Conservation (phyloP, 2,797 vertebrate species). For the Potorous gilbertii region DNA sequence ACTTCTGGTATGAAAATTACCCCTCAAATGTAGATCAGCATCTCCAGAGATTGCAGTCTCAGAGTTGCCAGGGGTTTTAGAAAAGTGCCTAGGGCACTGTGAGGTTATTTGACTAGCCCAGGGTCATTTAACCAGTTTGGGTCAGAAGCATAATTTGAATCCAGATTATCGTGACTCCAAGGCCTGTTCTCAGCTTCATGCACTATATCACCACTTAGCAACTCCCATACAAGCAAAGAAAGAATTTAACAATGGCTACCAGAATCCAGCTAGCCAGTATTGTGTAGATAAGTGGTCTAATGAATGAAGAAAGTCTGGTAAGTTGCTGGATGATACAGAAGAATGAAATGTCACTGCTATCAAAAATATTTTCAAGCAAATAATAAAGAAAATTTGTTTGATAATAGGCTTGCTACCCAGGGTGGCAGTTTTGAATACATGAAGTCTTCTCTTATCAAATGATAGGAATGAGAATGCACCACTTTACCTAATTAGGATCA, state of each 20-base stretch:
- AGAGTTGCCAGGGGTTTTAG: background rate
- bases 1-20: background rate
- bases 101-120: background rate
- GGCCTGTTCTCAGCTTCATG: background rate
- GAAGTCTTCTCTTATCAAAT: constrained; percentile 3
- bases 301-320: background rate
- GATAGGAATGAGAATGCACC: background rate
- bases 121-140: background rate
- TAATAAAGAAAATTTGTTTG: constrained; percentile 22
- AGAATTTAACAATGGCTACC: background rate
- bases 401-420: background rate
- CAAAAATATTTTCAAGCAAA: constrained; percentile 15
- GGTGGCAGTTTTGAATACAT: constrained; percentile 7
- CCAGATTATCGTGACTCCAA: background rate
- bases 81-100: background rate
- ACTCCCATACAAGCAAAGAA: background rate
- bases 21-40: background rate
- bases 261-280: background rate
- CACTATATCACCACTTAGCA: background rate
- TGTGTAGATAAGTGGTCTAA: constrained; percentile 12
- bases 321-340: background rate
- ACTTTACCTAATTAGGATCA: constrained; percentile 45
- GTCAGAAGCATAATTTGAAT: background rate
- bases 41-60: background rate
- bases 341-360: background rate